Conservation (phyloP, 2,888 invertebrate species). For the Phortica magna region DNA sequence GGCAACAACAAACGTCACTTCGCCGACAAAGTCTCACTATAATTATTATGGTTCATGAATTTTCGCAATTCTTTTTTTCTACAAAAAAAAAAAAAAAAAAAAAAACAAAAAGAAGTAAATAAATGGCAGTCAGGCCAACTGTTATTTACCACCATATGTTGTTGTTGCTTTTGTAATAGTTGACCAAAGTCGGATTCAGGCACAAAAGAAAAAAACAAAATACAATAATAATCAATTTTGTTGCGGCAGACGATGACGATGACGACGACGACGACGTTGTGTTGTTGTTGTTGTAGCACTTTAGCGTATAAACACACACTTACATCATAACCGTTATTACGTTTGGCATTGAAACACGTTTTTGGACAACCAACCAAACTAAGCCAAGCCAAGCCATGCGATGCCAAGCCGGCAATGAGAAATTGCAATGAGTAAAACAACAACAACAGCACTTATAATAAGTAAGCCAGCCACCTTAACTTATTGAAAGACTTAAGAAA, state of each 20-base stretch:
- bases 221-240: conserved; percentile 1
- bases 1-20: too few relatives aligned
- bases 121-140: conserved; percentile 24
- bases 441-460: conserved; percentile 49
- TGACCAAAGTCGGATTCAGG: neutral
- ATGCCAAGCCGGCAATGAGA: conserved; percentile 62
- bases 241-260: neutral
- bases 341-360: conserved; percentile 73
- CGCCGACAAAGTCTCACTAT: too few relatives aligned
- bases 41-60: too few relatives aligned
- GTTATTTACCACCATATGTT: neutral
- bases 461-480: conserved; percentile 50
- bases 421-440: conserved; percentile 56
- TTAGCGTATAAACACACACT: conserved; percentile 42
- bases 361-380: conserved; percentile 22
- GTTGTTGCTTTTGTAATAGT: conserved; percentile 21
- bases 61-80: neutral
- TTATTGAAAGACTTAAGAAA: conserved; percentile 13
- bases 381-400: neutral
- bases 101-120: conserved; percentile 33
- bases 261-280: neutral
- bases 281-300: neutral
- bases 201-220: neutral
- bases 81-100: conserved; percentile 33
- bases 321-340: conserved; percentile 72